Percentiles rank a stretch among this genome's conserved stretches.
phyloP scores from a whole-genome alignment of 2,113 vertebrate genomes.

The Probosciger aterrimus region DNA sequence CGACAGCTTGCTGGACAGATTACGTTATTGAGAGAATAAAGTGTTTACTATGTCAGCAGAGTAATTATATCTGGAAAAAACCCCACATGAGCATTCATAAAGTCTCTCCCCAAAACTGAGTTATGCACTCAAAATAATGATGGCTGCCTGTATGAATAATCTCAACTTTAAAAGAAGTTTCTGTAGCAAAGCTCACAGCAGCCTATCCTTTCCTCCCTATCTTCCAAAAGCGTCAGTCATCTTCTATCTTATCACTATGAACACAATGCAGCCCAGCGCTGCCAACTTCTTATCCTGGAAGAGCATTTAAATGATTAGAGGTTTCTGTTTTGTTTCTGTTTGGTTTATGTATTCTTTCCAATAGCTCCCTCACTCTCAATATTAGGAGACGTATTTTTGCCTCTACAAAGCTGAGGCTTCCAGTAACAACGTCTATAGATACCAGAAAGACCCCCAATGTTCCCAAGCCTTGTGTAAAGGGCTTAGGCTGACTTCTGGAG shows the following conservation, averaged over 20 bases:
- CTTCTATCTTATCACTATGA: not conserved
- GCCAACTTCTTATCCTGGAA: not conserved
- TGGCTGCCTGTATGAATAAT: not conserved
- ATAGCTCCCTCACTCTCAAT: not conserved
- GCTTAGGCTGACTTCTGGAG: not conserved
- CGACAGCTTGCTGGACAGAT: not conserved
- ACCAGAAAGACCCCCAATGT: not conserved
- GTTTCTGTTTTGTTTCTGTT: not conserved
- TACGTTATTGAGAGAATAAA: conserved; percentile 1
- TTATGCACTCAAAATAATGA: not conserved
- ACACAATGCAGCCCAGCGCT: not conserved
- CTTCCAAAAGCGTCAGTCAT: not conserved
- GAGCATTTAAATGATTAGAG: not conserved
- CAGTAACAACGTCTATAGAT: not conserved
- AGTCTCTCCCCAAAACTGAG: not conserved
- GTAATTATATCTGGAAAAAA: not conserved
- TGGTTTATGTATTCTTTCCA: not conserved
- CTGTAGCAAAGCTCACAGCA: not conserved
- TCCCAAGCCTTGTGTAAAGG: not conserved
- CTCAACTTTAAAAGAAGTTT: not conserved
- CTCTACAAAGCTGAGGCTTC: not conserved
- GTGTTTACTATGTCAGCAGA: not conserved
- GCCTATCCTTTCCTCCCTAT: not conserved
- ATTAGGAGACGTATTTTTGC: not conserved
- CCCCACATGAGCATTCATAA: not conserved